phyloP scores from a whole-genome alignment of 2,797 vertebrate species.

The Onychomys torridus region DNA sequence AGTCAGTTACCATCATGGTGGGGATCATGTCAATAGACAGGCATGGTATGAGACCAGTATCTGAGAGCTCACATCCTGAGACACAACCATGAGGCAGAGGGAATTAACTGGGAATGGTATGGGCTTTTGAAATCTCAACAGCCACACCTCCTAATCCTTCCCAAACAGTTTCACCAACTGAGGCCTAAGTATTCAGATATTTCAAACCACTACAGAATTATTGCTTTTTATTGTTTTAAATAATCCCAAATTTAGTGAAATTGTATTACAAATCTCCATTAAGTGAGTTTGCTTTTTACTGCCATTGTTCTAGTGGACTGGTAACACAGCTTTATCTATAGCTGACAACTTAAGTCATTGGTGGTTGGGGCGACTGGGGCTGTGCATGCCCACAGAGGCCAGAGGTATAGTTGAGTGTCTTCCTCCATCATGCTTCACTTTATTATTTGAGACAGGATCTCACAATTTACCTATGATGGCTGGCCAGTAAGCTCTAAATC shows the following conservation, averaged over 20 bases:
- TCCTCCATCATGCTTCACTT: neutral
- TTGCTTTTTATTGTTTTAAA: neutral
- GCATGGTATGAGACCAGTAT: neutral
- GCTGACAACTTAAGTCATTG: neutral
- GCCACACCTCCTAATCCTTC: neutral
- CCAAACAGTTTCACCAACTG: neutral
- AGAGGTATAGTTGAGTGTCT: neutral
- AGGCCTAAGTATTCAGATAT: neutral
- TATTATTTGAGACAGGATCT: neutral
- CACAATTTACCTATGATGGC: neutral
- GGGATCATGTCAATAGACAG: neutral
- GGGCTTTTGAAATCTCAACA: neutral
- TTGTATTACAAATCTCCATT: neutral
- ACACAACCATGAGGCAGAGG: neutral
- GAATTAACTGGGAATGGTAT: neutral
- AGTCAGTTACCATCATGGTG: neutral
- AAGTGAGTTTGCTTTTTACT: neutral
- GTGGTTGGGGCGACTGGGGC: neutral
- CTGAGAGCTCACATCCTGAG: neutral
- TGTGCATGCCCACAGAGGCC: neutral
- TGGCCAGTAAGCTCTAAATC: neutral
- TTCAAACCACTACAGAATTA: neutral
- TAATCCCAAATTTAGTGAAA: neutral
- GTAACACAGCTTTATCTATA: neutral
- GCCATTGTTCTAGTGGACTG: neutral